Base-by-base conservation (phyloP, 2,113 vertebrate species). In the Microtus pennsylvanicus region DNA sequence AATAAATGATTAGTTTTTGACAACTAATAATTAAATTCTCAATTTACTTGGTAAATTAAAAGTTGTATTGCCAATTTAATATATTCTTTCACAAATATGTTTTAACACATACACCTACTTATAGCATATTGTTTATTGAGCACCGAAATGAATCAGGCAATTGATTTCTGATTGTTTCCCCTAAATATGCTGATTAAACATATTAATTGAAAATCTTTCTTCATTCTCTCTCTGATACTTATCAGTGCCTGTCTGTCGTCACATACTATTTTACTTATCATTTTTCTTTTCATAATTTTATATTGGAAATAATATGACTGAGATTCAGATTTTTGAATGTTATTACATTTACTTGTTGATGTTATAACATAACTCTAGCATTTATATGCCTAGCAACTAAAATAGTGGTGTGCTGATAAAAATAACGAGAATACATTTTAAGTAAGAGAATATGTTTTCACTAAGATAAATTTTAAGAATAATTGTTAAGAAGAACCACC, bases 1-100 rank as follows among this genome's bases (percentile, higher is more conserved):
- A 92, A 98, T 97, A 96, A 91, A 96, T 94, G 76, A 92, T 89
- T 95, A 95, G 63, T 80, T 95, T 97, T 97, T 97, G 77, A 92
- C 93, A 95, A 96, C 55, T 58, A 58, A 58, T 21, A 58, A 58
- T 7, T 58, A 58, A 58, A 58, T 58, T 21, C 19, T 22, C 58
- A 58, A 58, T 58, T 58, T 58, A 58, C 58, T 58, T 21, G 58
- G 19, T 58, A 58, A 50, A 50, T 50, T 50, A 50, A 58, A 58
- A 58, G 58, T 58, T 58, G 19, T 21, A 58, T 58, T 6, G 7
- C 58, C 58, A 58, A 58, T 58, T 21, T 58, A 58, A 58, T 58
- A 58, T 58, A 58, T 58, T 58, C 58, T 58, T 58, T 21, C 5
- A 58, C 58, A 58, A 21, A 58, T 58, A 58, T 58, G 19, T 58